These are phyloP conservation scores for Propsilocerus akamusi DNA, from an alignment of 1,140 invertebrate genomes.

Conservation along the genomic window DNA sequence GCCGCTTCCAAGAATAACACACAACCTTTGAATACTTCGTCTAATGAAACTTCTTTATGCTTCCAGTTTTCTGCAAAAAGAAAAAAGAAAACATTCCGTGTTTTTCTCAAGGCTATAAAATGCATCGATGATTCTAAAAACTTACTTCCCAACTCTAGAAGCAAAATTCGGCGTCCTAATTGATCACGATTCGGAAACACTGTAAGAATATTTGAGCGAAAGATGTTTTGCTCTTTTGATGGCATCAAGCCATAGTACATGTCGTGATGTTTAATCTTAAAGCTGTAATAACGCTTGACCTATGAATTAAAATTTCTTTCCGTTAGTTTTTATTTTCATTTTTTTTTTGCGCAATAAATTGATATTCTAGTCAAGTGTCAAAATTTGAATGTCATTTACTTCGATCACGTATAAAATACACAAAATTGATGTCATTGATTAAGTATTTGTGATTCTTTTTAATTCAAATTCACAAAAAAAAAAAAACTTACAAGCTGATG, in stretches of 20 bases:
- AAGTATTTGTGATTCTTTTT: conserved; percentile 3
- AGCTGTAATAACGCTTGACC: conserved; percentile 60
- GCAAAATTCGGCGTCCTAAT: conserved; percentile 44
- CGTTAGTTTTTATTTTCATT: neutral
- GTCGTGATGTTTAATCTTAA: conserved; percentile 55
- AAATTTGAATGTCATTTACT: neutral
- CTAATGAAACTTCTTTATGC: conserved; percentile 52
- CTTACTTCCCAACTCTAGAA: conserved; percentile 63
- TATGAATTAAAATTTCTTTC: conserved; percentile 19
- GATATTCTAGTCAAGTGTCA: neutral
- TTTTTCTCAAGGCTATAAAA: neutral
- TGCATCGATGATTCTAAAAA: conserved; percentile 10
- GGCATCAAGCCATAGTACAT: conserved; percentile 50
- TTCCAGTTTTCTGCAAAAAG: conserved; percentile 56
- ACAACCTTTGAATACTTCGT: conserved; percentile 66
- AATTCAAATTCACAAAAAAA: conserved; percentile 2
- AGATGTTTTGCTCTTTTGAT: conserved; percentile 51
- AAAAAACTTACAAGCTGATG: conserved; percentile 37
- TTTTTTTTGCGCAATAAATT: neutral
- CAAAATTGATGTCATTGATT: neutral
- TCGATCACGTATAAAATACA: no score
- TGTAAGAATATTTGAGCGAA: conserved; percentile 54
- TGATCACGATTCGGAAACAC: conserved; percentile 60
- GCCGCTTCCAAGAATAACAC: conserved; percentile 62
- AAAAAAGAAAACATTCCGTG: neutral